Percentiles rank a stretch among this genome's conserved stretches.
Evolutionary conservation across 2,888 invertebrate genomes (phyloP).

Genomic region (Drosophila macrospina): DNA sequence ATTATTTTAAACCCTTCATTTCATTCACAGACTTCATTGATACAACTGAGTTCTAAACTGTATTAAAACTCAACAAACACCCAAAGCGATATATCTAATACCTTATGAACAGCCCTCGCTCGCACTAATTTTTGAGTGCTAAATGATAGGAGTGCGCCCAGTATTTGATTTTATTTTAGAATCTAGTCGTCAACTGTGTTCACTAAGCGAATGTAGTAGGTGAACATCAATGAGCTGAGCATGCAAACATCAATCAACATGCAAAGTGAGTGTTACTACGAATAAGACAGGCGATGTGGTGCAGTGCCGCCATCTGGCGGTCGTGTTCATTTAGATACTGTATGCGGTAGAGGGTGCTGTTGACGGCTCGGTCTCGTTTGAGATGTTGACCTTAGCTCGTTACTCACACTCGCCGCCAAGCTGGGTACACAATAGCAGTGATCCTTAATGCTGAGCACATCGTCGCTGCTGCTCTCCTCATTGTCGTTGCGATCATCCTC

Average conservation of each 20-base stretch:
- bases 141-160: slow-evolving; percentile 5
- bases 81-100: background rate
- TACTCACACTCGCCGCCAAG: slow-evolving; percentile 85
- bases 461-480: slow-evolving; percentile 79
- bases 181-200: slow-evolving; percentile 36
- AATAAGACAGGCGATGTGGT: slow-evolving; percentile 6
- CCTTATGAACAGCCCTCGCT: slow-evolving; percentile 19
- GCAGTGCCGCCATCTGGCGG: slow-evolving; percentile 19
- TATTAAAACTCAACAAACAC: too few species aligned
- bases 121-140: background rate
- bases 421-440: slow-evolving; percentile 84
- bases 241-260: slow-evolving; percentile 66
- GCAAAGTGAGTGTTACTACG: slow-evolving; percentile 25
- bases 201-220: slow-evolving; percentile 40
- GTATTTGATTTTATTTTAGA: slow-evolving; percentile 53
- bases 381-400: slow-evolving; percentile 32
- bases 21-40: too few species aligned
- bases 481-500: slow-evolving; percentile 60
- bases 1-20: too few species aligned
- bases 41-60: too few species aligned
- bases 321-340: slow-evolving; percentile 40
- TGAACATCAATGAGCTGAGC: slow-evolving; percentile 44
- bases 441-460: slow-evolving; percentile 83
- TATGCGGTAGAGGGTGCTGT: slow-evolving; percentile 37
- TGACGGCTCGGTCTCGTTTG: slow-evolving; percentile 27